These are phyloP conservation scores for Ypsolopha scabrella DNA, from an alignment of 2,888 invertebrate species.

Conservation along the genomic window DNA sequence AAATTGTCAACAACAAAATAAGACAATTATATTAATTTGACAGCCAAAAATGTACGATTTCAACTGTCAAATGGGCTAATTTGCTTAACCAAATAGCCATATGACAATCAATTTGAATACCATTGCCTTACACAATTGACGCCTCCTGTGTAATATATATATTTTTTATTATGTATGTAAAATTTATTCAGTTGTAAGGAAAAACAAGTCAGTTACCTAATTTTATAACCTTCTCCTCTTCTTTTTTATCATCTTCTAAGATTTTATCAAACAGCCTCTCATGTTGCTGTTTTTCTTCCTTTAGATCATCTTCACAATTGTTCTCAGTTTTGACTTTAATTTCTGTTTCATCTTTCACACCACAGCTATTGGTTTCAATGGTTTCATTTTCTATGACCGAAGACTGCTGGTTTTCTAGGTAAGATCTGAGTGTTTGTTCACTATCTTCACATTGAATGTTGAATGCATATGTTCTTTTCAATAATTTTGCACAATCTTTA, in stretches of 20 bases:
- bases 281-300: neutral
- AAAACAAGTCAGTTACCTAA: neutral
- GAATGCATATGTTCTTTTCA: constrained; percentile 46
- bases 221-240: neutral
- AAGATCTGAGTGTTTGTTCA: constrained; percentile 31
- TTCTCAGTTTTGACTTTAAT: constrained; percentile 14
- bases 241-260: neutral
- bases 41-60: too few species aligned
- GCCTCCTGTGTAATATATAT: too few species aligned
- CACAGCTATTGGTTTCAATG: constrained; percentile 9
- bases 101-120: too few species aligned
- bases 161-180: too few species aligned
- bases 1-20: too few species aligned
- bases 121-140: too few species aligned
- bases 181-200: too few species aligned
- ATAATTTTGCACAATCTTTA: constrained; percentile 44
- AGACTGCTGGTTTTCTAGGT: constrained; percentile 15
- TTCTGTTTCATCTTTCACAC: constrained; percentile 15
- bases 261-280: neutral
- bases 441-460: constrained; percentile 45
- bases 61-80: too few species aligned
- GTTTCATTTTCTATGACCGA: neutral
- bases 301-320: constrained; percentile 17
- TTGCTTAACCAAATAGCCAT: too few species aligned
- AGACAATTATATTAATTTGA: too few species aligned